These are phyloP conservation scores for Actinia tenebrosa DNA, from an alignment of 64 coral and sea anemone species.

Conservation along the genomic window DNA sequence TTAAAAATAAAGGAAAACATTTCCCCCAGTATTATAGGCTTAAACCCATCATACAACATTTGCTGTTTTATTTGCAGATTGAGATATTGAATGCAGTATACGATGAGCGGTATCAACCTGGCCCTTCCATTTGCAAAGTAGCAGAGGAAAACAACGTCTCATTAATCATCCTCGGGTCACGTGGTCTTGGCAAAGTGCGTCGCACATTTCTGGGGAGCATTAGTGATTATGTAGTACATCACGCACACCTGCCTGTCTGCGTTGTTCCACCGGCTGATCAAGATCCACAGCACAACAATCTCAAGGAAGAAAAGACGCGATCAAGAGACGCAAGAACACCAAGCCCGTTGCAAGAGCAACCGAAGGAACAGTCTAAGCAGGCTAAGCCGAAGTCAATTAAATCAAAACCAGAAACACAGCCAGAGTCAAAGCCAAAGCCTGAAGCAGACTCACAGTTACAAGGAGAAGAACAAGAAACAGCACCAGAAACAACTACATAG, in stretches of 20 bases:
- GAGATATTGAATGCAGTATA: conserved; percentile 9
- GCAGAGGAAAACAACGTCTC: conserved; percentile 59
- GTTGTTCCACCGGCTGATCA: conserved; percentile 22
- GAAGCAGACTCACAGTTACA: not conserved
- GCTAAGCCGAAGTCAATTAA: not conserved
- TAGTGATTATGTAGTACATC: conserved; percentile 88
- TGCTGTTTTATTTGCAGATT: not conserved
- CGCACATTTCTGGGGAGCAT: conserved; percentile 89
- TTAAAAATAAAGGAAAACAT: no score
- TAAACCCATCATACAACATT: no score
- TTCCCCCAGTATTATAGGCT: no score
- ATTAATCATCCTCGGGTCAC: conserved; percentile 56
- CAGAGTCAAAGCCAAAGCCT: not conserved
- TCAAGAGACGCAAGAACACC: not conserved
- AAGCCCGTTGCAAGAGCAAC: not conserved
- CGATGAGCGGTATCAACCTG: not conserved
- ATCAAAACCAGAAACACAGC: not conserved
- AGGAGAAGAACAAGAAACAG: not conserved
- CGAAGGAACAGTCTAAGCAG: not conserved
- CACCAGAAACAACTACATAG: not conserved
- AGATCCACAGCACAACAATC: not conserved
- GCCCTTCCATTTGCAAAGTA: conserved; percentile 18
- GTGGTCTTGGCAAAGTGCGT: conserved; percentile 68
- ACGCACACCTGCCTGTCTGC: conserved; percentile 71
- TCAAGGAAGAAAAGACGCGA: not conserved